Percentiles rank a stretch among this genome's conserved stretches.
Conservation (phyloP, 2,113 vertebrate genomes). For the Myrmecophaga tridactyla region DNA sequence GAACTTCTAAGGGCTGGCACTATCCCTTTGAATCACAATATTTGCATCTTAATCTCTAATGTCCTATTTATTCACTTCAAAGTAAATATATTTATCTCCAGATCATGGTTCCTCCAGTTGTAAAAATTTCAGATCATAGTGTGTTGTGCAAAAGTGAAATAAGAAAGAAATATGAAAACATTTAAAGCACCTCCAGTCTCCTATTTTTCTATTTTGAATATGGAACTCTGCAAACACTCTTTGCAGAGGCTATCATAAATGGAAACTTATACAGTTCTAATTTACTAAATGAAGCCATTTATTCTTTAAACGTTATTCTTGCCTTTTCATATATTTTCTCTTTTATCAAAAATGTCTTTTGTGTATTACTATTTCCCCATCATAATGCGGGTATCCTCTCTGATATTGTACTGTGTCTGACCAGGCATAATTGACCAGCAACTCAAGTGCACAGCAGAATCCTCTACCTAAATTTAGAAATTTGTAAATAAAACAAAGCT, state of each 20-base stretch:
- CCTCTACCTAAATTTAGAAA: slow-evolving; percentile 61
- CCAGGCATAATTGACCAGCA: neutral
- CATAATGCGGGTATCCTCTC: neutral
- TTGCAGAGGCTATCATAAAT: neutral
- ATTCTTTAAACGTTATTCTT: slow-evolving; percentile 30
- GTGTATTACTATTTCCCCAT: slow-evolving; percentile 3
- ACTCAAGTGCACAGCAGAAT: neutral
- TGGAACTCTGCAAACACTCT: neutral
- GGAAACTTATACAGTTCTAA: neutral
- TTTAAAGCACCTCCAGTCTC: neutral
- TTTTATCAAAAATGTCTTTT: slow-evolving; percentile 33
- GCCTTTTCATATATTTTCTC: neutral
- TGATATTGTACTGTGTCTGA: neutral
- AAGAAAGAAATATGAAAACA: slow-evolving; percentile 21
- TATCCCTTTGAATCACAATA: neutral
- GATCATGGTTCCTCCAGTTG: neutral
- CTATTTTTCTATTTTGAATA: neutral
- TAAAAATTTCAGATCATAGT: neutral
- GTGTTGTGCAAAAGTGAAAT: slow-evolving; percentile 16
- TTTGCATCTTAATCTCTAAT: slow-evolving; percentile 18
- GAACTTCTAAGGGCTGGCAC: neutral
- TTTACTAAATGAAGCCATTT: neutral
- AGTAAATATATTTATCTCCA: neutral
- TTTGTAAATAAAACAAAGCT: slow-evolving; percentile 54
- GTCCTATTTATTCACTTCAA: neutral